Evolutionary conservation across 2,888 invertebrate species (phyloP), one percentile per base, ranked within the genome.

Genomic region (Drosophila percnosoma): DNA sequence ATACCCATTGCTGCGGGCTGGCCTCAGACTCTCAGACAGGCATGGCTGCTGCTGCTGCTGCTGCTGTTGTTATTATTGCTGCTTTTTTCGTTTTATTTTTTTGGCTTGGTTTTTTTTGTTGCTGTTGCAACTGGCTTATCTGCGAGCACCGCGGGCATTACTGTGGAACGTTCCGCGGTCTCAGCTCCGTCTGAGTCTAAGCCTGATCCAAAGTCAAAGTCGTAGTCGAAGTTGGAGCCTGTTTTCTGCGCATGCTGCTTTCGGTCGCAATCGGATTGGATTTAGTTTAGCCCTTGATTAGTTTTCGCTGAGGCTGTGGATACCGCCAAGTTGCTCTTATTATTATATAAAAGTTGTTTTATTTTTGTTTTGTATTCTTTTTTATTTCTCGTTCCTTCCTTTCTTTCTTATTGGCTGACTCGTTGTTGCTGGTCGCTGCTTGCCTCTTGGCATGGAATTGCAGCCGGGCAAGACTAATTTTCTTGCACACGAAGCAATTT

Each of bases 231-330:
- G 61, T 60, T 52, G 40, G 51, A 68, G 78, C 68, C 73, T 53
- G 64, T 61, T 69, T 24, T 45, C 34, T 75, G 81, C 79, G 87
- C 85, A 79, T 87, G 85, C 82, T 79, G 85, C 80, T 89, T 77
- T 68, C 58, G 69, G 60, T 71, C 80, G 73, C 83, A 91, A 84
- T 91, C 82, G 90, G 91, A 91, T 91, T 92, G 91, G 91, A 90
- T 92, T 91, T 90, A 87, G 91, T 87, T 90, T 89, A 89, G 92
- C 91, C 92, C 92, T 92, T 92, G 92, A 92, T 92, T 92, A 92
- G 92, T 92, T 92, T 87, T 91, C 85, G 84, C 80, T 69, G 70
- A 57, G 87, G 83, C 81, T 65, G 86, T 66, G 82, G 73, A 73
- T 85, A 78, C 89, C 84, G 79, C 76, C 89, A 68, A 82, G 27